Evolutionary conservation across 2,888 invertebrate species (phyloP), one percentile per base, ranked within the genome.

Genomic region (Cryptosula pallasiana): DNA sequence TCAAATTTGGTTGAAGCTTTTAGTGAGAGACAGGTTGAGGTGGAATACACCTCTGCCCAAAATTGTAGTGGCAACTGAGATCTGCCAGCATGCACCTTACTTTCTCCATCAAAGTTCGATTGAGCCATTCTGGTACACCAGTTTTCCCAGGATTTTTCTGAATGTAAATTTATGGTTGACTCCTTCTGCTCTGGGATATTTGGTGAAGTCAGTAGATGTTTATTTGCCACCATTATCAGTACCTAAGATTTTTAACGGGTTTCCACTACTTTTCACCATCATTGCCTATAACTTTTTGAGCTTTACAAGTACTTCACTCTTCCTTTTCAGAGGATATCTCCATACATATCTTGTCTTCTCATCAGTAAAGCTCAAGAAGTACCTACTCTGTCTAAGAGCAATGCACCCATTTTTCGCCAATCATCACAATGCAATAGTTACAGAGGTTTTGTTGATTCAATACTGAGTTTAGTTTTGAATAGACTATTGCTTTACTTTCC

Each of bases 101-200:
- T 73, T 74, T 76, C 34, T 82, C 80, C 55, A 81, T 73, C 0
- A 83, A 73, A 1, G 79, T 81, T 0, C 79, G 71, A 34, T 81
- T 81, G 35, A 78, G 77, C 0, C 81, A 55, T 70, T 83, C 83
- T 0, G 81, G 79, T 69, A 73, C 74, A 1, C 81, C 81, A 74
- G 83, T 69, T 82, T 79, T 71, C 83, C 76, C 0, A 81, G 45
- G 82, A 0, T 76, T 80, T 55, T 83, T 78, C 0, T 79, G 75
- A 0, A 76, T 75, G 81, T 78, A 20, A 72, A 74, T 73, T 82
- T 77, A 73, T 82, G 81, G 9, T 69, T 83, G 1, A 80, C 80
- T 69, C 75, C n/a, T n/a, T n/a, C 72, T 25, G 63, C 71, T 73
- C 75, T 75, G 35, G 80, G 69, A 71, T 73, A 79, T 2, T 73